phyloP scores from a whole-genome alignment of 2,797 vertebrate genomes.

The Hemibagrus guttatus region DNA sequence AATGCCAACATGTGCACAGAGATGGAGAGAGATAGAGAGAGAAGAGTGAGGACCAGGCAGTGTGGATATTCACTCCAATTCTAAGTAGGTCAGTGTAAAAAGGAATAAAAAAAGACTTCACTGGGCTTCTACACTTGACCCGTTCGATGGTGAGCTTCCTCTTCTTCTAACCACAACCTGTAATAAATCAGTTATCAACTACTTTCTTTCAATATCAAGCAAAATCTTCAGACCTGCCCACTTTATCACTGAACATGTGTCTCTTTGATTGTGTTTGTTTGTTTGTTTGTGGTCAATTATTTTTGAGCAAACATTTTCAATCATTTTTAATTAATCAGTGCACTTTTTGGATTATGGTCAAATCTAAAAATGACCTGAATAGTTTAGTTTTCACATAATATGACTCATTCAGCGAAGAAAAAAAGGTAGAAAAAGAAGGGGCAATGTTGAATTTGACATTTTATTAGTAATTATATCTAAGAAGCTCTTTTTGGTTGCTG shows the following conservation, averaged over 20 bases:
- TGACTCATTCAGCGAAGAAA: background rate
- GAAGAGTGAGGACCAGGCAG: background rate
- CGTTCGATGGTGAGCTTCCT: background rate
- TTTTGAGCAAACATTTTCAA: background rate
- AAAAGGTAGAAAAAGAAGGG: background rate
- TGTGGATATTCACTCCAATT: conserved; percentile 11
- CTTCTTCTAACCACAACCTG: background rate
- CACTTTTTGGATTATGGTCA: background rate
- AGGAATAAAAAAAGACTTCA: background rate
- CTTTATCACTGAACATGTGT: background rate
- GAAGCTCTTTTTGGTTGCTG: background rate
- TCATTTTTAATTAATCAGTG: background rate
- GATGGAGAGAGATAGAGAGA: conserved; percentile 12
- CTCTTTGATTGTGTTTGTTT: background rate
- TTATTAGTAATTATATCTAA: background rate
- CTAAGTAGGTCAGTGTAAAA: background rate
- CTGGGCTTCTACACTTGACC: background rate
- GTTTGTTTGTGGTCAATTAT: background rate
- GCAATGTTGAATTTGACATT: background rate
- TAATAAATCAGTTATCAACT: background rate
- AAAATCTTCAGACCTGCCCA: background rate
- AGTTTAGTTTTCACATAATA: background rate
- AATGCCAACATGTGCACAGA: conserved; percentile 43
- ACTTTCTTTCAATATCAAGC: background rate
- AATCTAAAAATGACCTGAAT: background rate